These are phyloP conservation scores for Xestia rhomboidea DNA, from an alignment of 2,888 invertebrate genomes.

Conservation along the genomic window DNA sequence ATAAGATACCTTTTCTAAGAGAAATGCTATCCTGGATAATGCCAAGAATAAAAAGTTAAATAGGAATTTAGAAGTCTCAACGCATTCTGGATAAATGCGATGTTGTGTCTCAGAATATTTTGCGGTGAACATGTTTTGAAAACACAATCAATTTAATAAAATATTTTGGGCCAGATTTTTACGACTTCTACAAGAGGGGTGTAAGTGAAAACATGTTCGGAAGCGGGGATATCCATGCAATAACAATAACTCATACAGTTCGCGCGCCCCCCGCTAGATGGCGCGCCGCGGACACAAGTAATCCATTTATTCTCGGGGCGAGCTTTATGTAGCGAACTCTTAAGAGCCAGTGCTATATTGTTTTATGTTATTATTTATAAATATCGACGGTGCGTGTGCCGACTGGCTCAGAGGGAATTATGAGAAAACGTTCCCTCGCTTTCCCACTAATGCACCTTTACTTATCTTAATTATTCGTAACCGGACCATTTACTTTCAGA, in stretches of 20 bases:
- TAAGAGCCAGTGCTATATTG: conserved; percentile 86
- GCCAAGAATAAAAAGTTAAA: conserved; percentile 43
- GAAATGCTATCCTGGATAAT: conserved; percentile 35
- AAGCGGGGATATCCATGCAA: conserved; percentile 88
- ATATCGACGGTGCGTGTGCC: conserved; percentile 81
- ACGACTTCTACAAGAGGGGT: conserved; percentile 87
- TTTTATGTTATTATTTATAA: conserved; percentile 89
- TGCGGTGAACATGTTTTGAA: conserved; percentile 73
- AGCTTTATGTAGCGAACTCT: conserved; percentile 88
- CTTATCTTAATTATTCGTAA: conserved; percentile 68
- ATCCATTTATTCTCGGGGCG: conserved; percentile 91
- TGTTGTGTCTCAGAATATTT: conserved; percentile 60
- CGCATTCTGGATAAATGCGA: conserved; percentile 59
- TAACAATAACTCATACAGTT: conserved; percentile 89
- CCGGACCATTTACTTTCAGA: conserved; percentile 57
- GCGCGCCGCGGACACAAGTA: conserved; percentile 88
- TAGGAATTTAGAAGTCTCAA: conserved; percentile 48
- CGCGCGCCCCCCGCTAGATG: conserved; percentile 89
- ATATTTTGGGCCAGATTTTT: conserved; percentile 86
- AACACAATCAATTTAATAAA: conserved; percentile 85
- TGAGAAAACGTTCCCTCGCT: conserved; percentile 59
- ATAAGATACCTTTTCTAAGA: conserved; percentile 24
- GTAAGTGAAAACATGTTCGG: conserved; percentile 89
- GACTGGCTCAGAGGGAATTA: conserved; percentile 76
- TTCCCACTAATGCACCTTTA: conserved; percentile 48